Conservation (phyloP, 2,888 invertebrate genomes). For the Drosophila maculinotata region DNA sequence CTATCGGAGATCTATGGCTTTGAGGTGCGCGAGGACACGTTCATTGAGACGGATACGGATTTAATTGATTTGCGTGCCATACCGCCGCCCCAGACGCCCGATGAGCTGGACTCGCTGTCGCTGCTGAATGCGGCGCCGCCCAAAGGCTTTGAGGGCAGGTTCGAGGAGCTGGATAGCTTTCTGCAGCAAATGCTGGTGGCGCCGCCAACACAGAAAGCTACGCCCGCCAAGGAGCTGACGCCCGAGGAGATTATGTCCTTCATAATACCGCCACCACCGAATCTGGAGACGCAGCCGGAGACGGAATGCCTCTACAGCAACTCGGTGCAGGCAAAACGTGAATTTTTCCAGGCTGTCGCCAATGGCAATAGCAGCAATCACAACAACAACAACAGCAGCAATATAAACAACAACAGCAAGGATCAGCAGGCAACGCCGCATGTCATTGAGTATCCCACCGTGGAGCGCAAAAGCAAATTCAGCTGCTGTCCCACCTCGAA, state of each 20-base stretch:
- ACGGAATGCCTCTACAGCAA: conserved; percentile 86
- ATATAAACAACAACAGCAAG: conserved; percentile 26
- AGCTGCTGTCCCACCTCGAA: conserved; percentile 89
- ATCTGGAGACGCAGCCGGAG: conserved; percentile 85
- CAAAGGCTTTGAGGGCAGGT: conserved; percentile 89
- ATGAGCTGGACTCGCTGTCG: conserved; percentile 90
- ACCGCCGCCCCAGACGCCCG: conserved; percentile 94
- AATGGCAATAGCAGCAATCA: conserved; percentile 49
- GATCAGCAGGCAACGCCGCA: conserved; percentile 82
- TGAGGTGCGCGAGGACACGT: conserved; percentile 85
- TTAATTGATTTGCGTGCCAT: conserved; percentile 95
- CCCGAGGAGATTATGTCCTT: conserved; percentile 94
- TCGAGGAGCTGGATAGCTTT: conserved; percentile 92
- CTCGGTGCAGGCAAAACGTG: conserved; percentile 78
- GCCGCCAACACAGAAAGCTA: conserved; percentile 91
- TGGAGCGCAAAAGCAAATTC: conserved; percentile 90
- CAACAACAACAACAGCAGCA: conserved; percentile 14
- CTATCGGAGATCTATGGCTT: conserved; percentile 85
- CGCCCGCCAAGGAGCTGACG: conserved; percentile 91
- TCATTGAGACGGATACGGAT: conserved; percentile 91
- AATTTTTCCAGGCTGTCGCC: conserved; percentile 66
- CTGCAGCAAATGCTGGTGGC: conserved; percentile 92
- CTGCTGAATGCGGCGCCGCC: conserved; percentile 90
- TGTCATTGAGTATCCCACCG: conserved; percentile 90
- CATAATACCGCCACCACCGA: conserved; percentile 92